Evolutionary conservation across 2,113 vertebrate genomes (phyloP).

Genomic region (Oreochromis spilurus): DNA sequence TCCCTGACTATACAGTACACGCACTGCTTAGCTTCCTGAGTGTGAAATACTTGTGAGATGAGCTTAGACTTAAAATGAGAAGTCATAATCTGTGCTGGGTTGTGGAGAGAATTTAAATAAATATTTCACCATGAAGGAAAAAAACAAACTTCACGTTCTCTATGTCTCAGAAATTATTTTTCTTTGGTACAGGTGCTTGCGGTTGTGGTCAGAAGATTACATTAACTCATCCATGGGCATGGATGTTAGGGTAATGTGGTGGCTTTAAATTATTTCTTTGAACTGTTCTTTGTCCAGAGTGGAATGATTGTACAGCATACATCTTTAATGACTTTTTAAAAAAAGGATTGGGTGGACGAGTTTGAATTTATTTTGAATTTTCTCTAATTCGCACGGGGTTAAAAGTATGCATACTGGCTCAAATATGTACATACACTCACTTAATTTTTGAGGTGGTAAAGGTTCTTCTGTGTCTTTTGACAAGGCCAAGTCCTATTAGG

Average conservation of each 20-base stretch:
- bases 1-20: slow-evolving; percentile 15
- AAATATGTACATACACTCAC: background rate
- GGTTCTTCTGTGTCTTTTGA: background rate
- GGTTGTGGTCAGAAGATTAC: background rate
- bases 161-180: background rate
- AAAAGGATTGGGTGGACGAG: background rate
- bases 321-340: background rate
- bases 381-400: rapidly evolving
- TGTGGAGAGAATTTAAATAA: slow-evolving; percentile 53
- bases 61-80: slow-evolving; percentile 20
- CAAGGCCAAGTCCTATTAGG: rapidly evolving
- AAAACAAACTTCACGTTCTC: background rate
- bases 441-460: background rate
- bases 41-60: slow-evolving; percentile 51
- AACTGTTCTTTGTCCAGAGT: background rate
- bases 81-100: slow-evolving; percentile 19
- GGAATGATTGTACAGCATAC: rapidly evolving
- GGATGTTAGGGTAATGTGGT: background rate
- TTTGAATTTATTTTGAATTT: background rate
- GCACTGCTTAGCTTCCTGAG: slow-evolving; percentile 57
- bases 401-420: background rate
- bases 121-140: slow-evolving; percentile 65
- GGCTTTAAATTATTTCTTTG: background rate
- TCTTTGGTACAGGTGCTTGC: background rate
- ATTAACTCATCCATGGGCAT: background rate